Percentiles rank a stretch among this genome's conserved stretches.
Evolutionary conservation across 1,140 invertebrate species (phyloP).

Genomic region (Dreissena rostriformis): DNA sequence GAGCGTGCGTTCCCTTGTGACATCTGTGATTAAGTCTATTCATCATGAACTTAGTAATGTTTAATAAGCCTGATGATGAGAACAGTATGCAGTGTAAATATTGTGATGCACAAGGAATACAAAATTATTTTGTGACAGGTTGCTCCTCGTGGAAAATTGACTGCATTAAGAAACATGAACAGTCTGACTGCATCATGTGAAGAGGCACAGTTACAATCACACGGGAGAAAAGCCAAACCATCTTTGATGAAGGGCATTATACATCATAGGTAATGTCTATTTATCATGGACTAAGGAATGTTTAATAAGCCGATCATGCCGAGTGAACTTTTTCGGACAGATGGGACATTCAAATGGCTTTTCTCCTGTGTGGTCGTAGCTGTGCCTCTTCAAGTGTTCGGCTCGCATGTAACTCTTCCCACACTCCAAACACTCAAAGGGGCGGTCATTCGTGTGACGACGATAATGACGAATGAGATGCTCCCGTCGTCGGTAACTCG

Average conservation of each 20-base stretch:
- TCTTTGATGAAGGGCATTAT: too few species aligned
- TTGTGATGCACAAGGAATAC: too few species aligned
- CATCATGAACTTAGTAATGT: too few species aligned
- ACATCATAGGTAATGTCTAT: neutral
- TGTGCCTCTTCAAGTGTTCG: constrained; percentile 56
- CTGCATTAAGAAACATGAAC: constrained; percentile 87
- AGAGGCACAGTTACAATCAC: constrained; percentile 50
- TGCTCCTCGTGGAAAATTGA: constrained; percentile 98
- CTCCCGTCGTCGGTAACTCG: constrained; percentile 41
- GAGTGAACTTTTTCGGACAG: constrained; percentile 45
- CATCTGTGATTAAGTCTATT: constrained; percentile 43
- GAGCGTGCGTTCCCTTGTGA: constrained; percentile 47
- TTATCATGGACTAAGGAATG: constrained; percentile 56
- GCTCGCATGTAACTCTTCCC: constrained; percentile 53
- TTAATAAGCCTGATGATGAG: constrained; percentile 38
- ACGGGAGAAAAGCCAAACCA: constrained; percentile 47
- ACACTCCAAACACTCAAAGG: constrained; percentile 97
- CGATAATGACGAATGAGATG: constrained; percentile 98
- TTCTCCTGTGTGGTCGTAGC: constrained; percentile 53
- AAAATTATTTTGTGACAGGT: constrained; percentile 97
- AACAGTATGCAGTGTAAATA: too few species aligned
- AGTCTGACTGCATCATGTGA: constrained; percentile 52
- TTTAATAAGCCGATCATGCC: constrained; percentile 53
- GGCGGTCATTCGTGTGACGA: constrained; percentile 97
- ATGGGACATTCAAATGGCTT: constrained; percentile 54